Evolutionary conservation across 2,113 vertebrate genomes (phyloP).

Genomic region (Gnathonemus echidnorhynchus): DNA sequence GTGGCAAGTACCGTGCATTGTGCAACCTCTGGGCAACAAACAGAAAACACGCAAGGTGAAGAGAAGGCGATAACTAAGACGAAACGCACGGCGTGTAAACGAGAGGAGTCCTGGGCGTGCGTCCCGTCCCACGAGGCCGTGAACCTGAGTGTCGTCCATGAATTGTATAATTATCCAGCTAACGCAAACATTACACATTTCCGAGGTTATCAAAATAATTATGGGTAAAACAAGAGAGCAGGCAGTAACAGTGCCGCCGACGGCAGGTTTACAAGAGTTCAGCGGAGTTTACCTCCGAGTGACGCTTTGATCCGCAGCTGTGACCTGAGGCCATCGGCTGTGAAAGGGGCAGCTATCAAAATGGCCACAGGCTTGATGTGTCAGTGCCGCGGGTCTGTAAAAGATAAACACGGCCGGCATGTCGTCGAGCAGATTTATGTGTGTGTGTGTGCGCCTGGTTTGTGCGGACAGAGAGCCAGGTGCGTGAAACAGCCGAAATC

Average conservation of each 20-base stretch:
- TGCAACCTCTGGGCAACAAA: not conserved
- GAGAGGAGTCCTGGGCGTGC: conserved; percentile 20
- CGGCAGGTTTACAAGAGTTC: conserved; percentile 8
- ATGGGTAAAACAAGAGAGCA: conserved; percentile 8
- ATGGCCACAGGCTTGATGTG: not conserved
- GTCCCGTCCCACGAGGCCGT: conserved; percentile 55
- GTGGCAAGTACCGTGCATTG: not conserved
- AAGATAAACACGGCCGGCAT: not conserved
- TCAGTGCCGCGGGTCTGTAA: not conserved
- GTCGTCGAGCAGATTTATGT: not conserved
- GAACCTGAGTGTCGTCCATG: conserved; percentile 59
- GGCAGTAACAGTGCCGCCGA: not conserved
- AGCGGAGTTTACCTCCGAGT: conserved; percentile 2
- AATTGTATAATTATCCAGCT: conserved; percentile 64
- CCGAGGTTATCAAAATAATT: conserved; percentile 56
- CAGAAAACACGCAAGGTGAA: not conserved
- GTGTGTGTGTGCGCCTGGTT: not conserved
- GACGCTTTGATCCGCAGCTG: not conserved
- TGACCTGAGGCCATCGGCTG: not conserved
- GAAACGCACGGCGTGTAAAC: no score
- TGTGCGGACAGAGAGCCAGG: not conserved
- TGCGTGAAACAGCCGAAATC: not conserved
- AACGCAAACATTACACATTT: conserved; percentile 55
- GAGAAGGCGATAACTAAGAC: not conserved
- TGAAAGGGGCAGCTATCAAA: not conserved